Evolutionary conservation across 2,113 vertebrate species (phyloP), one percentile per base, ranked within the genome.

Genomic region (Alligator sinensis): DNA sequence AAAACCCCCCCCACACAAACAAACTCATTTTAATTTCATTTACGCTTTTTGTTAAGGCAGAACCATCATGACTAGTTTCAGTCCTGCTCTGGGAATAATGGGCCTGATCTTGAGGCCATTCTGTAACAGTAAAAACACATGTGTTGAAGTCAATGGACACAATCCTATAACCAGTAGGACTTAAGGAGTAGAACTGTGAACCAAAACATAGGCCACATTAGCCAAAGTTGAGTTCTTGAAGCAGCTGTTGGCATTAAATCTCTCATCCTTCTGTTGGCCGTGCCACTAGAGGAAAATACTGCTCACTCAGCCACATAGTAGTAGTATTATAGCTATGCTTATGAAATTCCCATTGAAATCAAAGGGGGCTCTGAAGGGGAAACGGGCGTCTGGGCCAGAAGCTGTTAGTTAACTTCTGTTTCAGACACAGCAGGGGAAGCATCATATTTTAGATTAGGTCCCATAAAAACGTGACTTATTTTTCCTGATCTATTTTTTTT

Each of bases 401-500:
- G 70, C 70, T 38, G 22, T 38, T 38, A 47, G 19, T 22, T 38
- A 38, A 72, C 34, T 74, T 70, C 47, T 19, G 34, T 22, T 74
- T 47, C 70, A 74, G 21, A 74, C 70, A 74, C 70, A 14, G 70
- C 34, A 74, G 70, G 47, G 70, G 70, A 74, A 74, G 47, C 34
- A 74, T 6, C 7, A 47, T 22, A 74, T 21, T 2, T 77, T 89
- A 77, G 16, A 11, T 77, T 55, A 27, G 90, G 25, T 68, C 28
- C 60, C 2, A 5, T 24, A 74, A n/a, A 82, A 87, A 91, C 24
- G 11, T 77, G 91, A 64, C 30, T 86, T 62, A 75, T 11, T 61
- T 86, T 93, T 82, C 66, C 55, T 70, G 72, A 14, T 5, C 82
- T 66, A 58, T 19, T 54, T 89, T 93, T 38, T 87, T 30, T 93